These are phyloP conservation scores for Prostheceraeus crozeri DNA, from an alignment of 2,888 invertebrate species.

Conservation along the genomic window DNA sequence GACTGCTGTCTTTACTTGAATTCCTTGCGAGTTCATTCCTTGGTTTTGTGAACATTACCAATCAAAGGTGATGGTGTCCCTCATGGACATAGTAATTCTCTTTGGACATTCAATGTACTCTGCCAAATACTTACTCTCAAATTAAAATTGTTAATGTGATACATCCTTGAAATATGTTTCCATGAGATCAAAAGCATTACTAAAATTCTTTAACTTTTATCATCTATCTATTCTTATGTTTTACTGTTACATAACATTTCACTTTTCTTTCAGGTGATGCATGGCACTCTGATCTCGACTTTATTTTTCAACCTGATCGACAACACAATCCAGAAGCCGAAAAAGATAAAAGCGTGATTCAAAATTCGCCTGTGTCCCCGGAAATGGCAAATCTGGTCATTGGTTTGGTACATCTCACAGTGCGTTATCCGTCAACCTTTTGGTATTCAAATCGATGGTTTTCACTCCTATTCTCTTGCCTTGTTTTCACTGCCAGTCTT, in stretches of 20 bases:
- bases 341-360: background rate
- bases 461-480: constrained; percentile 71
- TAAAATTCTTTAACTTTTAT: no score
- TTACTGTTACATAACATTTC: background rate
- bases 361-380: constrained; percentile 58
- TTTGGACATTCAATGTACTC: no score
- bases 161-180: no score
- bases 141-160: no score
- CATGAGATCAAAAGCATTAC: no score
- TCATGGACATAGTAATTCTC: no score
- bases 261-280: constrained; percentile 64
- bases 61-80: no score
- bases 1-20: no score
- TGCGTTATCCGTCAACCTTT: constrained; percentile 74
- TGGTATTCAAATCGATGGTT: constrained; percentile 78
- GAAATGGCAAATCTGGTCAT: constrained; percentile 74
- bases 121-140: no score
- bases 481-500: constrained; percentile 68
- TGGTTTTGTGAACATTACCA: no score
- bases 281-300: constrained; percentile 78
- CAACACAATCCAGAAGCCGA: background rate
- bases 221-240: no score
- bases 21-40: no score
- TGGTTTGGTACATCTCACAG: constrained; percentile 70
- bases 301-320: constrained; percentile 56